Conservation (phyloP, 2,797 vertebrate species). For the Sebastes miniatus region DNA sequence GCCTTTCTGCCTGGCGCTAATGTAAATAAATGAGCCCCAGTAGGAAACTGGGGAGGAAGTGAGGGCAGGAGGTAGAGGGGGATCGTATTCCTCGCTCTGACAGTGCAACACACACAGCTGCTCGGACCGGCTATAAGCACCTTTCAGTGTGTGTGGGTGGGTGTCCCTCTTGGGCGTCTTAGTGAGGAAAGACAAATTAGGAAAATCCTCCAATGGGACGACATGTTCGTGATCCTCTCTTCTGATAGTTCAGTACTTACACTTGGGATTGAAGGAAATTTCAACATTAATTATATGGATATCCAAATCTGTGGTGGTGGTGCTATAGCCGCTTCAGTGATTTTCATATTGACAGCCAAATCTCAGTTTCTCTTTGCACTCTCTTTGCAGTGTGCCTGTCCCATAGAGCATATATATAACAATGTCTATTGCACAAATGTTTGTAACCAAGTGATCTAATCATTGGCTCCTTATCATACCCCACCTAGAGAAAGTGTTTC, state of each 20-base stretch:
- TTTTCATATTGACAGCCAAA: neutral
- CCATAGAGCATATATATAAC: neutral
- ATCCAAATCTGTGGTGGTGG: neutral
- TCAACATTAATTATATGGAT: neutral
- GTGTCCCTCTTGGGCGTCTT: neutral
- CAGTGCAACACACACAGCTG: conserved; percentile 13
- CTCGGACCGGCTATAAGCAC: conserved; percentile 7
- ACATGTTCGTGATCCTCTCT: neutral
- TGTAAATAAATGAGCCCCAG: conserved; percentile 79
- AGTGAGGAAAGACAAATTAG: neutral
- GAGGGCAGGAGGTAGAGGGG: conserved; percentile 27
- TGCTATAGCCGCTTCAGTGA: neutral
- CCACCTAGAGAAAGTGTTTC: neutral
- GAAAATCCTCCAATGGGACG: conserved; percentile 2
- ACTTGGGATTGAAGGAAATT: neutral
- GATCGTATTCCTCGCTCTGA: conserved; percentile 24
- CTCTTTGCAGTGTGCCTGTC: neutral
- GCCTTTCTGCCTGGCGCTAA: conserved; percentile 74
- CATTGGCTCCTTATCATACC: no score
- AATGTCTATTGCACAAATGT: neutral
- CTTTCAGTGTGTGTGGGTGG: conserved; percentile 12
- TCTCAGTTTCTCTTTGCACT: neutral
- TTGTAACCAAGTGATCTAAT: neutral
- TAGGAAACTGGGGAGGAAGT: conserved; percentile 59
- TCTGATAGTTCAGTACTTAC: neutral